These are phyloP conservation scores for Merops nubicus DNA, from an alignment of 2,113 vertebrate species.

Conservation along the genomic window DNA sequence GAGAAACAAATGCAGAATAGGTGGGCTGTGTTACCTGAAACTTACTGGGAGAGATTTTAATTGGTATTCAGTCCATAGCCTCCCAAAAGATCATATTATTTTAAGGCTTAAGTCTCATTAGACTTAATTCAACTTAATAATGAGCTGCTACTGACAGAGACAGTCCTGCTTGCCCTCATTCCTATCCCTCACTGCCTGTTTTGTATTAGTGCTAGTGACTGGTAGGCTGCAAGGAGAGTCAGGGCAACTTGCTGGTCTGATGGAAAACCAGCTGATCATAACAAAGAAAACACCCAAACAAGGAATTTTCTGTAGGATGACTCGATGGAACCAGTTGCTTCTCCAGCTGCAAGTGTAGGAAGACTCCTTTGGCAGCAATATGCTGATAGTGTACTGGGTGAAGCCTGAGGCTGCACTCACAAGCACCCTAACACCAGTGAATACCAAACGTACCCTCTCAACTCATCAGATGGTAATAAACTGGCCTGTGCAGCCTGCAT, in stretches of 20 bases:
- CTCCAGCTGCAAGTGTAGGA: not conserved
- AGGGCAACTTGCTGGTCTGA: not conserved
- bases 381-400: rapidly evolving
- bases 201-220: not conserved
- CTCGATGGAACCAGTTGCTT: not conserved
- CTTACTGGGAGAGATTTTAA: not conserved
- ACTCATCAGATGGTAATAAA: not conserved
- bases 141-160: not conserved
- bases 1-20: not conserved
- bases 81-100: not conserved
- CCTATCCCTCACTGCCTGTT: not conserved
- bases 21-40: not conserved
- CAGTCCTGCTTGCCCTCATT: not conserved
- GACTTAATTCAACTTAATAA: not conserved
- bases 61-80: not conserved
- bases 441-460: not conserved
- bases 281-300: not conserved
- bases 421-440: not conserved
- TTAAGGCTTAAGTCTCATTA: not conserved
- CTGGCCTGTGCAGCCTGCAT: not conserved
- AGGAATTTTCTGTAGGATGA: not conserved
- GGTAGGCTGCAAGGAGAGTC: not conserved
- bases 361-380: not conserved
- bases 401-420: not conserved
- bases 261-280: not conserved